Evolutionary conservation across 2,113 vertebrate species (phyloP), one percentile per base, ranked within the genome.

Genomic region (Pluvialis apricaria): DNA sequence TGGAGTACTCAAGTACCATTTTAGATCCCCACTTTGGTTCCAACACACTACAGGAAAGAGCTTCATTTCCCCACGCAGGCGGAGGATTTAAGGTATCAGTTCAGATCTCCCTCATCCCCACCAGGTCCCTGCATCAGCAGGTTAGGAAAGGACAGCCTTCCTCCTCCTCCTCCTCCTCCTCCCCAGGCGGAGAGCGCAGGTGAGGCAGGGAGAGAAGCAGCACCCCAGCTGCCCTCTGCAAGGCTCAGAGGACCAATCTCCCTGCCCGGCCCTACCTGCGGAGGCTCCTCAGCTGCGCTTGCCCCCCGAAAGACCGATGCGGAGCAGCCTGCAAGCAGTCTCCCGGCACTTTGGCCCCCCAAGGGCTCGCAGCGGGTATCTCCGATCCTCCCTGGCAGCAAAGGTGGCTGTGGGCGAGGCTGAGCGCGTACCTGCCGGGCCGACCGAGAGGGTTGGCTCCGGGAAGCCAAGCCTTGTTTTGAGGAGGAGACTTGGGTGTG

Each of bases 401-500:
- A 5, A 31, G 38, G 68, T 25, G 5, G 64, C 79, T 75, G 69
- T 84, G 92, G 87, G 91, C 5, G 40, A 95, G 84, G 66, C 89
- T 69, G 94, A 70, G 84, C 29, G 6, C 58, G 32, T 13, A 92
- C 76, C 94, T 88, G 97, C 71, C 34, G 31, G 84, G 40, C 44
- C 6, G 79, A 60, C 31, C 0, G 34, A 52, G 92, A 94, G 95
- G 95, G 91, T 52, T 26, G 94, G 92, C 84, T 68, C 91, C 86
- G 64, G n/a, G 82, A 95, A 81, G 97, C 95, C 93, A 54, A 92
- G 90, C 97, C 55, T 97, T 96, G 96, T 97, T 94, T 92, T 95
- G 91, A 96, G 95, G 93, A 97, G 97, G 95, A 95, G 95, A n/a
- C 92, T 86, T 86, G 96, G 97, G 97, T 98, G 97, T 97, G 87